Percentiles rank a stretch among this genome's conserved stretches.
These are phyloP conservation scores for Cirrhinus molitorella DNA, from an alignment of 2,797 vertebrate species.

Conservation along the genomic window DNA sequence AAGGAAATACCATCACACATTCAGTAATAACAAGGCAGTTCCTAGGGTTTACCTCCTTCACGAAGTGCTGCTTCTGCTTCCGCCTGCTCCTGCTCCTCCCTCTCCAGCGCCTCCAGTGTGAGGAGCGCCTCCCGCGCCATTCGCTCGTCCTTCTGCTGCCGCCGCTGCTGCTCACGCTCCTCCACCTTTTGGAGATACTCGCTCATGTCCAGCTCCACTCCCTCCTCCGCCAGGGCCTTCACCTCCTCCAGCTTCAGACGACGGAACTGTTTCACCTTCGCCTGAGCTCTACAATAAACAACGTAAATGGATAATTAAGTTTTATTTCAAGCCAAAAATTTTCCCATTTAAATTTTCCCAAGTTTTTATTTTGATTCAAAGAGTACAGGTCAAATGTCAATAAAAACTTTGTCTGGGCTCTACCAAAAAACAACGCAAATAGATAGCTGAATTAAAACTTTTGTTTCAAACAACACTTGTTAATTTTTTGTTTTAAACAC, in stretches of 20 bases:
- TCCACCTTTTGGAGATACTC: constrained; percentile 81
- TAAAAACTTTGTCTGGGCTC: no score
- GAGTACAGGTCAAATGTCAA: neutral
- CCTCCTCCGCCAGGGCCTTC: constrained; percentile 84
- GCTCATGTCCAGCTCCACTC: constrained; percentile 77
- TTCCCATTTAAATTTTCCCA: no score
- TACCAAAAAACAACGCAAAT: no score
- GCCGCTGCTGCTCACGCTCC: constrained; percentile 82
- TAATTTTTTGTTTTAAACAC: no score
- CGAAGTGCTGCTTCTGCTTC: constrained; percentile 66
- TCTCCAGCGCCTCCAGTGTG: constrained; percentile 80
- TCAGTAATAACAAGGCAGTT: neutral
- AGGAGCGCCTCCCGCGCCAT: constrained; percentile 80
- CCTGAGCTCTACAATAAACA: constrained; percentile 82
- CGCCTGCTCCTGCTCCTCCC: constrained; percentile 74
- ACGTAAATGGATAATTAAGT: neutral
- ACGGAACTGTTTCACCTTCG: constrained; percentile 88
- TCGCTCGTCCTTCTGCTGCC: constrained; percentile 75
- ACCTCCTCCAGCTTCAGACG: constrained; percentile 92
- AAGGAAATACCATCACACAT: neutral
- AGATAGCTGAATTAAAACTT: no score
- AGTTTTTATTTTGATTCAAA: no score
- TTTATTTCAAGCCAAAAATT: neutral
- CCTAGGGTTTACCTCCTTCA: constrained; percentile 50
- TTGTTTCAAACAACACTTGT: no score